Conservation (phyloP, 2,797 vertebrate genomes). For the Alosa sapidissima region DNA sequence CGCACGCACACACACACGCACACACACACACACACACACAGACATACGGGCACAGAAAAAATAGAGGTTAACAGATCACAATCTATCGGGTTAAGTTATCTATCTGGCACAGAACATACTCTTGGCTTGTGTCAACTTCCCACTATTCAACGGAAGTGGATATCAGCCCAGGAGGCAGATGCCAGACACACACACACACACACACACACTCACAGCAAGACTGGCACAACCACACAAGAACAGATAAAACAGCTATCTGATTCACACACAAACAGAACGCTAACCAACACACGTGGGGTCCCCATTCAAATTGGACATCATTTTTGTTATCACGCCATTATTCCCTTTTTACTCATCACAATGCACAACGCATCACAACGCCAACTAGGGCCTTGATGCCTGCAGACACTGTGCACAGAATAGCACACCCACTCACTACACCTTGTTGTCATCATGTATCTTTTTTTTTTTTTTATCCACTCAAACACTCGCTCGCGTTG, state of each 20-base stretch:
- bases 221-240: not conserved
- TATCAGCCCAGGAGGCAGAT: constrained; percentile 6
- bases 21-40: not conserved
- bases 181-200: constrained; percentile 23
- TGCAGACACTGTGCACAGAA: not conserved
- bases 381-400: not conserved
- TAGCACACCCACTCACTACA: not conserved
- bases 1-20: not conserved
- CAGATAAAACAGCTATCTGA: constrained; percentile 7
- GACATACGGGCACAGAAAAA: not conserved
- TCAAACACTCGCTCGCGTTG: not conserved
- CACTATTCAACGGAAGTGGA: not conserved
- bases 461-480: not conserved
- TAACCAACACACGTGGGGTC: not conserved
- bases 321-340: not conserved
- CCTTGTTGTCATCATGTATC: not conserved
- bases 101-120: constrained; percentile 8
- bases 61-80: not conserved
- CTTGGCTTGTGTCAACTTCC: constrained; percentile 12
- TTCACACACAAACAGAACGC: not conserved
- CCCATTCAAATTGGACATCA: not conserved
- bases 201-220: not conserved
- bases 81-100: not conserved
- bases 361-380: not conserved
- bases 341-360: not conserved